Percentiles rank a stretch among this genome's conserved stretches.
phyloP scores from a whole-genome alignment of 2,113 vertebrate genomes.

The Dasyprocta punctata region DNA sequence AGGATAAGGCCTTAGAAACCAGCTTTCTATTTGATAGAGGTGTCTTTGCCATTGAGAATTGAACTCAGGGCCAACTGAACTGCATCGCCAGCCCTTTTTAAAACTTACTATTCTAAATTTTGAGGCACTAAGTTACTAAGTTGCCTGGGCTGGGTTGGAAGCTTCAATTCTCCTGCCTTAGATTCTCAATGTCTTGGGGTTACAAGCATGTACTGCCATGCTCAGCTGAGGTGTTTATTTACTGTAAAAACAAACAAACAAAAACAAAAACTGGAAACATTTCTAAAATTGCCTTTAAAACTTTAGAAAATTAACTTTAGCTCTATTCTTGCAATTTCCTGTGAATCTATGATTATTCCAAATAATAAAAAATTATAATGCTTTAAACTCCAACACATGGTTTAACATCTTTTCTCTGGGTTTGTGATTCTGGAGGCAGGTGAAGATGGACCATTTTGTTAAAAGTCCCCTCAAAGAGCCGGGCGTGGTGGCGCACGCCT shows the following conservation, averaged over 20 bases:
- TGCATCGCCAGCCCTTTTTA: too few species aligned
- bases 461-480: too few species aligned
- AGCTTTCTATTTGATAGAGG: too few species aligned
- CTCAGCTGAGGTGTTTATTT: too few species aligned
- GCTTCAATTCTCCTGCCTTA: background rate
- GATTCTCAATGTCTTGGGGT: too few species aligned
- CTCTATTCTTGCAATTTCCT: background rate
- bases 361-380: background rate
- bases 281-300: background rate
- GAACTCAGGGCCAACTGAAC: too few species aligned
- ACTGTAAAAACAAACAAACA: too few species aligned
- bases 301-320: background rate
- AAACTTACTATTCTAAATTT: background rate
- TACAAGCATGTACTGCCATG: too few species aligned
- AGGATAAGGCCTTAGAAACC: too few species aligned
- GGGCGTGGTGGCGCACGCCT: too few species aligned
- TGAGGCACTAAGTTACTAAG: background rate
- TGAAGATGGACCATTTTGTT: background rate
- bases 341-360: background rate
- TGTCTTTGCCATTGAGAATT: too few species aligned
- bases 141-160: background rate
- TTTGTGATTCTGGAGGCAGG: background rate
- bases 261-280: too few species aligned
- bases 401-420: background rate
- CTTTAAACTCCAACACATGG: background rate